These are phyloP conservation scores for Agriopis marginaria DNA, from an alignment of 2,888 invertebrate genomes.

Conservation along the genomic window DNA sequence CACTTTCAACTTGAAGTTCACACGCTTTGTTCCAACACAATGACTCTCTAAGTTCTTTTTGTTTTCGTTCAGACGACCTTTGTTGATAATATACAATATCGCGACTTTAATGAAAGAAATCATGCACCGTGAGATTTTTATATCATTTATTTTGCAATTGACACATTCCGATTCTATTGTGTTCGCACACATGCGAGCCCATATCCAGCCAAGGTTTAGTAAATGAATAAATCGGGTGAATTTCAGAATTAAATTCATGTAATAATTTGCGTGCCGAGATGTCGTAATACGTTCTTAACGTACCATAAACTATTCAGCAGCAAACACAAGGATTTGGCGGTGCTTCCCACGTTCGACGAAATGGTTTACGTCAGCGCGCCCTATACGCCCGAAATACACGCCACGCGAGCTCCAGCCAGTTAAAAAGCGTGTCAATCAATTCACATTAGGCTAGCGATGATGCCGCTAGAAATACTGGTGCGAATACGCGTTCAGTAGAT, in stretches of 20 bases:
- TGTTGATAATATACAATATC: slow-evolving; percentile 84
- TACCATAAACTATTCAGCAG: slow-evolving; percentile 63
- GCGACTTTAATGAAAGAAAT: slow-evolving; percentile 81
- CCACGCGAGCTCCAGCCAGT: slow-evolving; percentile 66
- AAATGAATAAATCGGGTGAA: slow-evolving; percentile 41
- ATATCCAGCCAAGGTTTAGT: slow-evolving; percentile 49
- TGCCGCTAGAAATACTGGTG: slow-evolving; percentile 58
- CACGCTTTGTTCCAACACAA: slow-evolving; percentile 83
- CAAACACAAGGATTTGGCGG: slow-evolving; percentile 66
- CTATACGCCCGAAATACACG: slow-evolving; percentile 76
- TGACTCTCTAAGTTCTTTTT: slow-evolving; percentile 83
- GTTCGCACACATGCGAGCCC: slow-evolving; percentile 36
- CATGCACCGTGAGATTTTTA: slow-evolving; percentile 81
- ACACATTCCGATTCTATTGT: slow-evolving; percentile 65
- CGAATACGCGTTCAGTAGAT: slow-evolving; percentile 48
- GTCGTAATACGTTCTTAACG: slow-evolving; percentile 58
- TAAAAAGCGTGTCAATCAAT: slow-evolving; percentile 81
- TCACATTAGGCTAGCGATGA: slow-evolving; percentile 66
- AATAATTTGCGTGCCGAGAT: slow-evolving; percentile 46
- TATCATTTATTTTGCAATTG: slow-evolving; percentile 75
- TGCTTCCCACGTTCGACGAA: slow-evolving; percentile 73
- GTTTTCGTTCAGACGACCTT: slow-evolving; percentile 85
- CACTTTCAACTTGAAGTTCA: slow-evolving; percentile 81
- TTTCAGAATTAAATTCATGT: slow-evolving; percentile 46
- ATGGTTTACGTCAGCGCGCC: slow-evolving; percentile 80